Conservation (phyloP, 1,140 invertebrate genomes). For the Akabosia matsudoensis region DNA sequence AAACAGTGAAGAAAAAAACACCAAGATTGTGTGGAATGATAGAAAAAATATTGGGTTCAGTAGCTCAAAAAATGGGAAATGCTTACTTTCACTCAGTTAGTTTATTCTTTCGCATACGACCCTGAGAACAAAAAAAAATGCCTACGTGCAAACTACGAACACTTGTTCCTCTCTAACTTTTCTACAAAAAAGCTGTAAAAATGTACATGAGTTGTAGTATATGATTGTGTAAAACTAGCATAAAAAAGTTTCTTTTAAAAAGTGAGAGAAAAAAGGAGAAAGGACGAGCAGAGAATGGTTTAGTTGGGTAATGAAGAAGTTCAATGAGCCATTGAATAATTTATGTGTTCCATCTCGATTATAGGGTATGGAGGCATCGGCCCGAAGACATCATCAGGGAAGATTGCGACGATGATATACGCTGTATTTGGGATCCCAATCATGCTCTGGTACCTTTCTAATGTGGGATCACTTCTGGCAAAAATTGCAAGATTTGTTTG, state of each 20-base stretch:
- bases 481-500: conserved; percentile 55
- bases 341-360: conserved; percentile 28
- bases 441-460: conserved; percentile 50
- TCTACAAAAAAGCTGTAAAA: no score
- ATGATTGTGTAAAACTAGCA: background rate
- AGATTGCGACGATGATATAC: conserved; percentile 50
- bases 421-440: conserved; percentile 50
- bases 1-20: background rate
- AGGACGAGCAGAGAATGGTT: background rate
- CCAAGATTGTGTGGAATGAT: conserved; percentile 15
- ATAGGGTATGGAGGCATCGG: conserved; percentile 50
- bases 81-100: background rate
- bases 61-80: conserved; percentile 13
- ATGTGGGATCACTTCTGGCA: conserved; percentile 49
- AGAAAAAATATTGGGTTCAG: background rate
- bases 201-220: background rate
- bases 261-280: background rate
- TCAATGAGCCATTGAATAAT: conserved; percentile 23
- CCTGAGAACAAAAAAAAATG: no score
- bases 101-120: no score
- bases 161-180: no score
- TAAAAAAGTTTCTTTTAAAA: background rate
- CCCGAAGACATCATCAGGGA: conserved; percentile 49
- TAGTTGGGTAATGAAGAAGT: conserved; percentile 15
- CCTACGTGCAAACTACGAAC: no score